Base-by-base conservation (phyloP, 2,113 vertebrate genomes). In the Aleadryas rufinucha region DNA sequence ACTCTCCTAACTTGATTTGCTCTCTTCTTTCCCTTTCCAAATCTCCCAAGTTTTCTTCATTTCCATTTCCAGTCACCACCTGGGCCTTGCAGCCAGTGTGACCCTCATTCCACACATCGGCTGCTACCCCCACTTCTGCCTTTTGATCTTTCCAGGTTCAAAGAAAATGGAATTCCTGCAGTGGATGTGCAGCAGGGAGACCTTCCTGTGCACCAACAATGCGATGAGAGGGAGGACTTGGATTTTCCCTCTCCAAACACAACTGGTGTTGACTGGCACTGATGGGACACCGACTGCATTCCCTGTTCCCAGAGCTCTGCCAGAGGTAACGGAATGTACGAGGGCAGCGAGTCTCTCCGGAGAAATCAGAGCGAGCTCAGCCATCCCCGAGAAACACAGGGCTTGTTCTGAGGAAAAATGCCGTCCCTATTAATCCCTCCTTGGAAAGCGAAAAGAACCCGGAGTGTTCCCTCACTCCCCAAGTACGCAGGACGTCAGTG, bases 261-360 rank as follows among this genome's bases (percentile, higher is more conserved):
- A 28, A 37, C 11, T 5, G 37, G 4, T 44, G 60, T 14, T 79
- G 15, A 33, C 72, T 31, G 60, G n/a, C 27, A 7, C 9, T 0
- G 2, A 4, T 1, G 42, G 72, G 54, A 30, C 4, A 0, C 7
- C 3, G 52, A 19, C 14, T 1, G 1, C 14, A 13, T 33, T 30
- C 41, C 57, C 35, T 4, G 17, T 3, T 19, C 69, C 56, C 52
- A 13, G 49, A 39, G 53, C 53, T 47, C 39, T 21, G 22, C 1
- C 5, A 52, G 41, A 76, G 66, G n/a, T 39, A 11, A 57, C 2
- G 9, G n/a, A 23, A 39, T 2, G 26, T 9, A 24, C 0, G 0
- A 63, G 50, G 59, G 60, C 85, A 79, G 49, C 0, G 1, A 70
- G 42, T 5, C 41, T 31, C 41, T 7, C 6, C 4, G 6, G 66